A percentile compares a stretch with the other conserved stretches of the same genome.
phyloP scores from a whole-genome alignment of 2,797 vertebrate genomes.

The Coilia nasus region DNA sequence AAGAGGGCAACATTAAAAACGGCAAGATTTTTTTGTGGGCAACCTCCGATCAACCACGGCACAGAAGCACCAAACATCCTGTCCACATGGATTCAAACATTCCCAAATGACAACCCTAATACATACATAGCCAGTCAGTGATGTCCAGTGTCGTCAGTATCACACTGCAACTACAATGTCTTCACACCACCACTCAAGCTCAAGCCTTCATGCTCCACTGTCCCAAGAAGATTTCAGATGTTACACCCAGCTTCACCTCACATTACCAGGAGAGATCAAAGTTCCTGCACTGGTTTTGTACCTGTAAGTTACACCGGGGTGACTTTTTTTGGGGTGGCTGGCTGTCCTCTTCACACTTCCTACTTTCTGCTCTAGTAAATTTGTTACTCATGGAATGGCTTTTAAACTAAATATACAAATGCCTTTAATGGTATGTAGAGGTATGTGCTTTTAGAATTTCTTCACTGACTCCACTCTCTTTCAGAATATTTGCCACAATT shows the following conservation, averaged over 20 bases:
- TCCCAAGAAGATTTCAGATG: constrained; percentile 77
- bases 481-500: not conserved
- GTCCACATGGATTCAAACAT: constrained; percentile 8
- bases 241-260: constrained; percentile 64
- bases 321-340: not conserved
- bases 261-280: constrained; percentile 60
- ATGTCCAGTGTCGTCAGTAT: constrained; percentile 44
- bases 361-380: not conserved
- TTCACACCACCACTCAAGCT: constrained; percentile 49
- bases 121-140: not conserved
- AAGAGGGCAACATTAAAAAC: constrained; percentile 54
- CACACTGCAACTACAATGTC: constrained; percentile 44
- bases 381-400: not conserved
- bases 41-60: not conserved
- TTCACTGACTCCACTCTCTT: not conserved
- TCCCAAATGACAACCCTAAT: not conserved
- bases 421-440: not conserved
- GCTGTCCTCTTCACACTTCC: not conserved
- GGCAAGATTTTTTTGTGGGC: constrained; percentile 34
- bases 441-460: not conserved
- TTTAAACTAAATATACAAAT: constrained; percentile 2
- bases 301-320: constrained; percentile 74
- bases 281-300: constrained; percentile 66
- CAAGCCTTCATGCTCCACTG: constrained; percentile 69
- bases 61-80: not conserved